These are phyloP conservation scores for Noctua fimbriata DNA, from an alignment of 2,888 invertebrate genomes.

Conservation along the genomic window DNA sequence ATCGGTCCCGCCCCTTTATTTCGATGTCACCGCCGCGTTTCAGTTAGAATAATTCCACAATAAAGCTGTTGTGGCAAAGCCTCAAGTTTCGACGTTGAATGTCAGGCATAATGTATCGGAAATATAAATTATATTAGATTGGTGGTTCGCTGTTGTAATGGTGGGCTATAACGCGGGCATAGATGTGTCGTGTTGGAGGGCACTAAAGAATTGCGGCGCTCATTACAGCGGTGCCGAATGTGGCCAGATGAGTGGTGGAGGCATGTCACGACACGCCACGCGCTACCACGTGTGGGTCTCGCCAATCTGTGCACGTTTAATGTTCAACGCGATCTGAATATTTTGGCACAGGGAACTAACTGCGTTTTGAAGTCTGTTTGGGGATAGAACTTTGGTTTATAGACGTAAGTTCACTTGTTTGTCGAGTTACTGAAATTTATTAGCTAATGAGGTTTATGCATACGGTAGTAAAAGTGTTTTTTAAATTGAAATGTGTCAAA, in stretches of 20 bases:
- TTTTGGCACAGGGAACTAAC: slow-evolving; percentile 22
- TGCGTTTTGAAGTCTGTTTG: slow-evolving; percentile 39
- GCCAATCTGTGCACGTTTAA: slow-evolving; percentile 59
- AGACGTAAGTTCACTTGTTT: not conserved
- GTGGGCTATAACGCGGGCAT: slow-evolving; percentile 64
- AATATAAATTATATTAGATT: slow-evolving; percentile 85
- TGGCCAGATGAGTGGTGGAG: slow-evolving; percentile 76
- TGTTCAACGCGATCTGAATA: slow-evolving; percentile 56
- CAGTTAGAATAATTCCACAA: slow-evolving; percentile 76
- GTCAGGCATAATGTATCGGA: slow-evolving; percentile 83
- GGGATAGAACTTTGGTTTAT: slow-evolving; percentile 11
- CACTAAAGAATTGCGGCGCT: slow-evolving; percentile 84
- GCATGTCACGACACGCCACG: slow-evolving; percentile 78
- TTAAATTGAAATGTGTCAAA: not conserved
- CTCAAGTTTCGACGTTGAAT: slow-evolving; percentile 73
- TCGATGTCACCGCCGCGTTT: slow-evolving; percentile 74
- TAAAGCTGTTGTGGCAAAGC: slow-evolving; percentile 78
- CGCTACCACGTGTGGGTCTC: slow-evolving; percentile 60
- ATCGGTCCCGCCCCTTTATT: slow-evolving; percentile 76
- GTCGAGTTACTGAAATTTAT: slow-evolving; percentile 1
- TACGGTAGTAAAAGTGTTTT: not conserved
- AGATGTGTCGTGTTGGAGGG: slow-evolving; percentile 80
- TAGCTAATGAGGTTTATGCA: not conserved
- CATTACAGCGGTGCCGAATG: slow-evolving; percentile 81
- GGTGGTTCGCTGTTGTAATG: slow-evolving; percentile 78